Evolutionary conservation across 2,888 invertebrate species (phyloP).

Genomic region (Schizaphis graminum): DNA sequence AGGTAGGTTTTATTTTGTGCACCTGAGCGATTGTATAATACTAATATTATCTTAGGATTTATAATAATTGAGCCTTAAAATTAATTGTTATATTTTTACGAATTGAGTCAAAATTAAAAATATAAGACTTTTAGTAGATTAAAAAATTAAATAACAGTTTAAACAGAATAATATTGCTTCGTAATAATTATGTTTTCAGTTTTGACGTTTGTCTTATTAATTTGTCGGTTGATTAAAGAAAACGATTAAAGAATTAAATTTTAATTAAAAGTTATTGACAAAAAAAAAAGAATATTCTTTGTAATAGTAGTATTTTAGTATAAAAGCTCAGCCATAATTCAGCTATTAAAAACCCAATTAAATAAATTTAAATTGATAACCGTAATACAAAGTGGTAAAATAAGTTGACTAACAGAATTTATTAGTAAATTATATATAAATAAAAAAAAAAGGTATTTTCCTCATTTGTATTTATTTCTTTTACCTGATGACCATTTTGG

Average conservation of each 20-base stretch:
- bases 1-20: not conserved
- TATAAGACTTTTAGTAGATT: not conserved
- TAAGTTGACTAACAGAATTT: not conserved
- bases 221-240: not conserved
- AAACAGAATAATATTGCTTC: not conserved
- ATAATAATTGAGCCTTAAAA: not conserved
- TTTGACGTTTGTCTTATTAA: conserved; percentile 2
- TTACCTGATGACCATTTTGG: not conserved
- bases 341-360: not conserved
- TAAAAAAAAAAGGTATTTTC: not conserved
- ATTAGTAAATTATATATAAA: not conserved
- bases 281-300: not conserved
- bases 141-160: not conserved
- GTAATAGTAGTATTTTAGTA: not conserved
- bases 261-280: conserved; percentile 1
- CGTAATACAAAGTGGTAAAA: not conserved
- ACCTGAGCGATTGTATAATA: not conserved
- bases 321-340: not conserved
- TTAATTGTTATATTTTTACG: not conserved
- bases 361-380: not conserved
- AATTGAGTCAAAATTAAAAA: not conserved
- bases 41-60: not conserved
- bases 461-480: not conserved
- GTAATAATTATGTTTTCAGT: not conserved
- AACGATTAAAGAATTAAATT: not conserved